Evolutionary conservation across 1,140 invertebrate species (phyloP).

Genomic region (Cydia strobilella): DNA sequence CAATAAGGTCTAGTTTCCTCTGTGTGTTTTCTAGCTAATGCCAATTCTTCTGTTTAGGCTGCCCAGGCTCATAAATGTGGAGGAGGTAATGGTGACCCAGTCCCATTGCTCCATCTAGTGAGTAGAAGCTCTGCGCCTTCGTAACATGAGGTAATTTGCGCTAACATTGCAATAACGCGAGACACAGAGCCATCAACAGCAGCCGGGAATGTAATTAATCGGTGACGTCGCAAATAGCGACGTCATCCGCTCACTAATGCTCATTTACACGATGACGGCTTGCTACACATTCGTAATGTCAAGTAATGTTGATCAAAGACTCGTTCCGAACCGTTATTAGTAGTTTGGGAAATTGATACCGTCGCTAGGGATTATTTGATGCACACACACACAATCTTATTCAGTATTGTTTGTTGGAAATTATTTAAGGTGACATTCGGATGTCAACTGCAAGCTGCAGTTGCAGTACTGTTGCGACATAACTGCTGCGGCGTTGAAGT

Average conservation of each 20-base stretch:
- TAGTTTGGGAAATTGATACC: too few relatives aligned
- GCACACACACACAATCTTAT: too few relatives aligned
- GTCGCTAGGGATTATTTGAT: too few relatives aligned
- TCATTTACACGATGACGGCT: slow-evolving; percentile 4
- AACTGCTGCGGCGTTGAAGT: too few relatives aligned
- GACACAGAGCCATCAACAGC: slow-evolving; percentile 14
- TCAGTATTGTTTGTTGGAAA: too few relatives aligned
- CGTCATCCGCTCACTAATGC: background rate
- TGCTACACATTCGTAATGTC: background rate
- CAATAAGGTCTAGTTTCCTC: too few relatives aligned
- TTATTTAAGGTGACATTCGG: too few relatives aligned
- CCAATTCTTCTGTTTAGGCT: background rate
- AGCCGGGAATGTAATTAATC: slow-evolving; percentile 20
- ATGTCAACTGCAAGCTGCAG: too few relatives aligned
- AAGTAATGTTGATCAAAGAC: background rate
- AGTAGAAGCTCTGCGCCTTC: background rate
- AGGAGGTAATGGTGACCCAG: background rate
- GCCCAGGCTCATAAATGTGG: background rate
- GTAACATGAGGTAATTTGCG: slow-evolving; percentile 10
- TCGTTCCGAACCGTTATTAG: too few relatives aligned
- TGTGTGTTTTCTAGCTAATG: too few relatives aligned
- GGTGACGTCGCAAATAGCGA: slow-evolving; percentile 3
- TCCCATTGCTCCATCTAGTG: background rate
- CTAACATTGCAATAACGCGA: slow-evolving; percentile 12
- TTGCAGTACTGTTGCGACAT: too few relatives aligned